Percentiles rank a stretch among this genome's conserved stretches.
Evolutionary conservation across 2,888 invertebrate species (phyloP).

Genomic region (Apodemia hepburni): DNA sequence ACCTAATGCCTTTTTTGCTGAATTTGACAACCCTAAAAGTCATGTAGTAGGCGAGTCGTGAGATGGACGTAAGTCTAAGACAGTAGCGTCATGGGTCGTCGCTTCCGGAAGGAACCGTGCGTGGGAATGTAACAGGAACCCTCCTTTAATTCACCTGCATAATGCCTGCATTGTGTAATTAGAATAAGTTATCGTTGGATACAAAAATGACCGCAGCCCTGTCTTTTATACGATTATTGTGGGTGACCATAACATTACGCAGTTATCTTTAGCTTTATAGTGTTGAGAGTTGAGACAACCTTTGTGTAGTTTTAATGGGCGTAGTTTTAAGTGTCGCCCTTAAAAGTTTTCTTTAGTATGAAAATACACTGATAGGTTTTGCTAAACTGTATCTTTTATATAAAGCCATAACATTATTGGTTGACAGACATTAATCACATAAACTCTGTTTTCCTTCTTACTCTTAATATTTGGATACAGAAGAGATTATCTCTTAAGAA

Average conservation of each 20-base stretch:
- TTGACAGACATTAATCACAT: too few species aligned
- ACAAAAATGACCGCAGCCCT: slow-evolving; percentile 2
- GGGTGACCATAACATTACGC: neutral
- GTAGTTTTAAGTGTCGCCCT: too few species aligned
- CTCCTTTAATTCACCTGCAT: slow-evolving; percentile 55
- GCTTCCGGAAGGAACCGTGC: slow-evolving; percentile 70
- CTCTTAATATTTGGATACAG: too few species aligned
- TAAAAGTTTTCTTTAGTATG: neutral
- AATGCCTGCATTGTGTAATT: slow-evolving; percentile 39
- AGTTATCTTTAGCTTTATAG: neutral
- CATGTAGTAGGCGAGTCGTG: slow-evolving; percentile 8
- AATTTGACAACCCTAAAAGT: neutral
- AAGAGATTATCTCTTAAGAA: too few species aligned
- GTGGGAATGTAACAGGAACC: slow-evolving; percentile 55
- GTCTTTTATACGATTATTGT: slow-evolving; percentile 18
- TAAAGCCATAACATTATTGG: too few species aligned
- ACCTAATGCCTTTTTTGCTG: neutral
- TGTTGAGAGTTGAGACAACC: neutral
- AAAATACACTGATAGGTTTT: too few species aligned
- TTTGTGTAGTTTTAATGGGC: neutral
- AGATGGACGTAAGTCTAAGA: slow-evolving; percentile 39
- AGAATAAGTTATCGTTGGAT: slow-evolving; percentile 25
- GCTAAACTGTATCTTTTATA: too few species aligned
- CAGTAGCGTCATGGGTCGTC: slow-evolving; percentile 74
- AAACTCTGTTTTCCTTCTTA: too few species aligned